Evolutionary conservation across 1,140 invertebrate species (phyloP).

Genomic region (Globodera ellingtonae): DNA sequence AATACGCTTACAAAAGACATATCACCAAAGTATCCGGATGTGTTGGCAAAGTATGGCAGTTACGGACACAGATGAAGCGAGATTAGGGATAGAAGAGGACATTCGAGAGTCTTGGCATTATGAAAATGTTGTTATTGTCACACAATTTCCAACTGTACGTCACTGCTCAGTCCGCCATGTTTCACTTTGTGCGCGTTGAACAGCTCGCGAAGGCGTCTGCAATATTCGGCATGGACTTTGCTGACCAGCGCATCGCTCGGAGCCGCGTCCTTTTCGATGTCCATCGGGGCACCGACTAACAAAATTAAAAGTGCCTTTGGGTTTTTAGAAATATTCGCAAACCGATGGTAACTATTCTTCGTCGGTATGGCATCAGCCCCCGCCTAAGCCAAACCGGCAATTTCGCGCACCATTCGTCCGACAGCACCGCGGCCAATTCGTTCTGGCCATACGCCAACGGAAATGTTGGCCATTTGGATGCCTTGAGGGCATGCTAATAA

Average conservation of each 20-base stretch:
- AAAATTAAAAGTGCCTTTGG: background rate
- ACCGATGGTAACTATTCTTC: constrained; percentile 17
- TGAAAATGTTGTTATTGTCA: background rate
- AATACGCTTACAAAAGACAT: too few relatives aligned
- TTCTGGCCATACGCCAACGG: constrained; percentile 22
- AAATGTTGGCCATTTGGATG: constrained; percentile 9
- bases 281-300: constrained; percentile 24
- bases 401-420: constrained; percentile 9
- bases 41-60: too few relatives aligned
- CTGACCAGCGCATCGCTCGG: constrained; percentile 8
- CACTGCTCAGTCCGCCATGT: background rate
- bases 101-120: too few relatives aligned
- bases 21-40: too few relatives aligned
- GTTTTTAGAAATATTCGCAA: background rate
- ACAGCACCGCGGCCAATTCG: constrained; percentile 8
- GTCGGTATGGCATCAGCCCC: constrained; percentile 12
- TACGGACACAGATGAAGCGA: too few relatives aligned
- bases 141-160: constrained; percentile 14
- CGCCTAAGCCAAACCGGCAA: constrained; percentile 5
- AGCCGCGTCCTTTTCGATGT: constrained; percentile 8
- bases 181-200: constrained; percentile 15
- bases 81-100: too few relatives aligned
- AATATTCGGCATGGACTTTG: constrained; percentile 24
- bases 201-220: constrained; percentile 12
- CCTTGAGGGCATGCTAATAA: constrained; percentile 10